Conservation (phyloP, 2,797 vertebrate genomes). For the Glyptemys insculpta region DNA sequence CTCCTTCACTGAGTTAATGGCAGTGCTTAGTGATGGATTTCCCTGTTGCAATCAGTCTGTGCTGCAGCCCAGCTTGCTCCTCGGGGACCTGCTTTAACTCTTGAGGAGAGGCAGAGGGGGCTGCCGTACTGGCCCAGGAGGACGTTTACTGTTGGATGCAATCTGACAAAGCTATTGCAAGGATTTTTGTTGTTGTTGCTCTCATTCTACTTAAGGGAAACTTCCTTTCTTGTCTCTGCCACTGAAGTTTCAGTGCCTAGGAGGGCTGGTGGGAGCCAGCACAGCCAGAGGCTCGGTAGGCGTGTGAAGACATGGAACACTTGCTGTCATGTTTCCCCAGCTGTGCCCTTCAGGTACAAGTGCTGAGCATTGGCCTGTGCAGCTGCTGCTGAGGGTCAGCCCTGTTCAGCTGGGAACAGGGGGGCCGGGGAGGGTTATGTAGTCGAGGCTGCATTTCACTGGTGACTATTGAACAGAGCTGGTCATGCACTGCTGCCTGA, state of each 20-base stretch:
- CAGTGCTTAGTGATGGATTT: slow-evolving; percentile 10
- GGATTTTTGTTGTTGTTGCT: not conserved
- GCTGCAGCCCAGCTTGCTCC: slow-evolving; percentile 10
- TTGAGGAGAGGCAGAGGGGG: not conserved
- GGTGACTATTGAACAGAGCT: slow-evolving; percentile 30
- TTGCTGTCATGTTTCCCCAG: not conserved
- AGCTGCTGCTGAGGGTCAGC: not conserved
- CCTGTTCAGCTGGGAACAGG: not conserved
- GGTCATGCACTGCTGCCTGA: not conserved
- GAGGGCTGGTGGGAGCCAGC: not conserved
- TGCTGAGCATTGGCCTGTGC: not conserved
- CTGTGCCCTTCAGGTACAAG: not conserved
- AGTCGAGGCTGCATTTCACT: slow-evolving; percentile 22
- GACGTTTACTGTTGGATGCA: not conserved
- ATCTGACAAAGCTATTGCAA: not conserved
- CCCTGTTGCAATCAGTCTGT: not conserved
- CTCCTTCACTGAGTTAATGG: not conserved
- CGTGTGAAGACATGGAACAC: not conserved
- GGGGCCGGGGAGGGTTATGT: not conserved
- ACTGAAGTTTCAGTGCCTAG: not conserved
- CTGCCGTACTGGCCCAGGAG: not conserved
- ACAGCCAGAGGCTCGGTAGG: slow-evolving; percentile 16
- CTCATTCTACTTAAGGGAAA: not conserved
- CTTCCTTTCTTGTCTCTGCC: slow-evolving; percentile 23
- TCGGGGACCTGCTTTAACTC: slow-evolving; percentile 17